phyloP scores from a whole-genome alignment of 2,888 invertebrate genomes.

The Hirtodrosophila histrioides region DNA sequence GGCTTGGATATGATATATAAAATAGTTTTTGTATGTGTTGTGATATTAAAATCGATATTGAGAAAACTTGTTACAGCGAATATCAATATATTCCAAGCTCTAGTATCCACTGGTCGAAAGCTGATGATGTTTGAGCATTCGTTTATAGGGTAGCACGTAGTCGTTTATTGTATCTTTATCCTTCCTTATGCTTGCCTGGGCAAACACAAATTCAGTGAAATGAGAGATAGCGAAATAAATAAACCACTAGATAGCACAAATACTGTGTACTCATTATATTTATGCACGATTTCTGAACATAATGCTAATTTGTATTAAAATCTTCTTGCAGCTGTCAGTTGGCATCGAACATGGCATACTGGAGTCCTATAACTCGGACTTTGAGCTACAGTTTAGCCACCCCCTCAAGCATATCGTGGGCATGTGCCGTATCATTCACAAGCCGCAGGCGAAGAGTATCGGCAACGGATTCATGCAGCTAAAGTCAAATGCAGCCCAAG shows the following conservation, averaged over 20 bases:
- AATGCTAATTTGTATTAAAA: background rate
- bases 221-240: background rate
- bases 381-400: slow-evolving; percentile 89
- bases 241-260: background rate
- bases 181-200: slow-evolving; percentile 15
- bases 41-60: too few species aligned
- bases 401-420: slow-evolving; percentile 87
- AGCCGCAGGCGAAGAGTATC: slow-evolving; percentile 77
- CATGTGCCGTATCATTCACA: slow-evolving; percentile 84
- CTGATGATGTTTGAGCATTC: too few species aligned
- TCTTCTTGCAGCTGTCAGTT: slow-evolving; percentile 87
- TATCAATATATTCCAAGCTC: too few species aligned
- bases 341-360: slow-evolving; percentile 89
- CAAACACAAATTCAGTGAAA: slow-evolving; percentile 19
- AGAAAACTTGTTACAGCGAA: too few species aligned
- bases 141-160: background rate
- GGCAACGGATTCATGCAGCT: slow-evolving; percentile 83
- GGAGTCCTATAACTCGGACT: slow-evolving; percentile 89
- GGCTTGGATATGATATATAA: too few species aligned
- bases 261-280: background rate
- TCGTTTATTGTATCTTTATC: slow-evolving; percentile 1
- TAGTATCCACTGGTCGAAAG: too few species aligned
- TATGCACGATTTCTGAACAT: background rate
- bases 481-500: slow-evolving; percentile 58
- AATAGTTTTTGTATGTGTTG: too few species aligned